Conservation (phyloP, 2,888 invertebrate genomes). For the Alcis repandata region DNA sequence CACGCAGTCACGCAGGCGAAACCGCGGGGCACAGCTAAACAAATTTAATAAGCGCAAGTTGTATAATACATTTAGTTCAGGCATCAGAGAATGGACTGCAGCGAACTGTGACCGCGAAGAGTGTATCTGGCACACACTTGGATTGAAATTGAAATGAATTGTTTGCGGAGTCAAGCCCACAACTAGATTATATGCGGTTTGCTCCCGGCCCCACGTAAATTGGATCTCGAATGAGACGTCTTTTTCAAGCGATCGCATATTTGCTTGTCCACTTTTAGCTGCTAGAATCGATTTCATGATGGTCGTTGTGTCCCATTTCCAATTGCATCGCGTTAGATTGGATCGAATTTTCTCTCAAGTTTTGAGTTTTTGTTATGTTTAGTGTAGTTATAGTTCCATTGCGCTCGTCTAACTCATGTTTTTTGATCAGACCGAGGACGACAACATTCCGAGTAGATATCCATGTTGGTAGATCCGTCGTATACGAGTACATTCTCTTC, state of each 20-base stretch:
- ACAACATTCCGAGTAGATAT: conserved; percentile 21
- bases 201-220: conserved; percentile 68
- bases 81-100: conserved; percentile 32
- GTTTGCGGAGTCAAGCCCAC: conserved; percentile 73
- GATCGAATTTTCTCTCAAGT: neutral
- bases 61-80: conserved; percentile 22
- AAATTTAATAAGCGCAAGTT: neutral
- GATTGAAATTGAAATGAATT: conserved; percentile 81
- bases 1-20: too few relatives aligned
- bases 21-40: neutral
- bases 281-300: conserved; percentile 30
- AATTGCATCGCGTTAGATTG: neutral
- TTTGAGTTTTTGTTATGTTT: too few relatives aligned
- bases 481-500: neutral
- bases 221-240: conserved; percentile 78
- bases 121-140: conserved; percentile 62
- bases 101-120: conserved; percentile 52
- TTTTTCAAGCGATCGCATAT: conserved; percentile 63
- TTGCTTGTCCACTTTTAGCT: conserved; percentile 49
- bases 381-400: neutral
- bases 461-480: neutral
- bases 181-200: conserved; percentile 72
- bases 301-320: conserved; percentile 5
- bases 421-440: conserved; percentile 19
- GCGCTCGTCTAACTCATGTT: neutral